Evolutionary conservation across 2,888 invertebrate genomes (phyloP).

Genomic region (Dynastes tityus): DNA sequence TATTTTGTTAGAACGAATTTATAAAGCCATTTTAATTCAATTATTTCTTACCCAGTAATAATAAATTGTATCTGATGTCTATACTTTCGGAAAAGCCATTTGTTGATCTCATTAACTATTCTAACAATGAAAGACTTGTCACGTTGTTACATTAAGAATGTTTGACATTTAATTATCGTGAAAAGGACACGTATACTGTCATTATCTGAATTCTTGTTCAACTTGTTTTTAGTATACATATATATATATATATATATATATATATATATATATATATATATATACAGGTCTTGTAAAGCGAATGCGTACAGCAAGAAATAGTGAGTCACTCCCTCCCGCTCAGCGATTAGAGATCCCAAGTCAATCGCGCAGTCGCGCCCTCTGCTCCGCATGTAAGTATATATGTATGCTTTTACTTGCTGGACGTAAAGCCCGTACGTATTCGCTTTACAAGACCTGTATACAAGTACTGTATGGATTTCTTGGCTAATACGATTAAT

Average conservation of each 20-base stretch:
- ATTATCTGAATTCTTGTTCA: background rate
- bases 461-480: background rate
- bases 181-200: background rate
- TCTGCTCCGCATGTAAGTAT: no score
- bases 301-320: no score
- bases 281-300: no score
- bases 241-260: background rate
- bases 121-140: slow-evolving; percentile 13
- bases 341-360: no score
- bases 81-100: background rate
- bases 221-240: background rate
- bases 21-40: background rate
- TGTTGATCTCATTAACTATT: slow-evolving; percentile 3
- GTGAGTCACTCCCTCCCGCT: no score
- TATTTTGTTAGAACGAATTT: background rate
- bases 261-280: background rate
- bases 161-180: slow-evolving; percentile 20
- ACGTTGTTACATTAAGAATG: slow-evolving; percentile 6
- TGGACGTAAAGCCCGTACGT: no score
- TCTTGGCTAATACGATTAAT: background rate
- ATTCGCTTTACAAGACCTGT: no score
- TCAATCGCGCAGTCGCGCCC: no score
- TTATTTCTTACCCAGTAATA: background rate
- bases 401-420: no score
- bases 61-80: background rate